Percentiles rank a stretch among this genome's conserved stretches.
Conservation (phyloP, 53 echinoderm and acorn worm species). For the Mesocentrotus franciscanus region DNA sequence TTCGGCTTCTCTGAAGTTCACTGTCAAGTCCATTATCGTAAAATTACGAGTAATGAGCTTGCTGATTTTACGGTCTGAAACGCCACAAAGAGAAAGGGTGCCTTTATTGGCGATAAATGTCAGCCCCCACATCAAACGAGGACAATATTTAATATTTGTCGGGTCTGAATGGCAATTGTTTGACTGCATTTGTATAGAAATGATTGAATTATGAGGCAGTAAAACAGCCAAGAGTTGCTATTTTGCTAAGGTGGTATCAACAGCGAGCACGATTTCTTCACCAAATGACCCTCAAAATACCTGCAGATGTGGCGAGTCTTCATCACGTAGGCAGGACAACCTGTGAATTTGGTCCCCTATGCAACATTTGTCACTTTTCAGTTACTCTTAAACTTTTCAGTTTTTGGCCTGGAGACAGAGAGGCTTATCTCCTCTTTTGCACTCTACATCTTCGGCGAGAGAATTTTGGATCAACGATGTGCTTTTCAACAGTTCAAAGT, state of each 20-base stretch:
- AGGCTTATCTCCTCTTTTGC: neutral
- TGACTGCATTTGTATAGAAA: neutral
- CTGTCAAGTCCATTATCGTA: conserved; percentile 48
- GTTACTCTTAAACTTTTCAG: neutral
- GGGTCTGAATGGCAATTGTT: neutral
- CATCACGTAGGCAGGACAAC: neutral
- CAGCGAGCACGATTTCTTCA: conserved; percentile 2
- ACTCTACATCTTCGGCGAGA: neutral
- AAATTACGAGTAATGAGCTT: conserved; percentile 39
- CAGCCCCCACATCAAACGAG: neutral
- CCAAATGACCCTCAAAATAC: conserved; percentile 1
- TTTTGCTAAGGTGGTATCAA: conserved; percentile 4
- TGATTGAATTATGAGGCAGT: conserved; percentile 19
- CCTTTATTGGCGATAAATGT: neutral
- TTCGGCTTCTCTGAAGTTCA: conserved; percentile 45
- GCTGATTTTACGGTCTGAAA: conserved; percentile 40
- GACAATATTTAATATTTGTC: neutral
- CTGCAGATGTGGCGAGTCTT: neutral
- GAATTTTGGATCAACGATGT: neutral
- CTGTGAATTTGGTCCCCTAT: neutral
- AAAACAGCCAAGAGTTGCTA: neutral
- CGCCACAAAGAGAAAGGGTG: conserved; percentile 4
- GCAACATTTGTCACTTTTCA: neutral
- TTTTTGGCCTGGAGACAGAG: neutral
- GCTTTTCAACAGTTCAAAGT: neutral